Evolutionary conservation across 37 sponge, comb jelly and placozoan species (phyloP).

Genomic region (Tethya wilhelma): DNA sequence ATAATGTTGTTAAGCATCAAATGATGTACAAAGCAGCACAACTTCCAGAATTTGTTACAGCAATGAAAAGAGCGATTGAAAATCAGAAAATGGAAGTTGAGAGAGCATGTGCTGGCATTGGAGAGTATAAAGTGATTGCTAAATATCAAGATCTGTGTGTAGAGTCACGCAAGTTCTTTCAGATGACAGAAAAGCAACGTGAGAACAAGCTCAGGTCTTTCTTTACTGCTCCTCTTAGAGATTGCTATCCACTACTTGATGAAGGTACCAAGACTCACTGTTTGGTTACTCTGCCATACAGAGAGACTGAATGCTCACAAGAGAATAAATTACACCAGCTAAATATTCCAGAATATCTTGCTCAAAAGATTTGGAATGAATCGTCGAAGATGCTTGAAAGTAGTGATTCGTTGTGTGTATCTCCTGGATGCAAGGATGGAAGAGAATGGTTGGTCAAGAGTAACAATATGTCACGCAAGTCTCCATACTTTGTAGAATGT

Average conservation of each 20-base stretch:
- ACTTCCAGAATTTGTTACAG: background rate
- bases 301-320: no score
- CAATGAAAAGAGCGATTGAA: background rate
- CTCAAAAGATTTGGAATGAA: background rate
- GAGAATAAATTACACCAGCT: background rate
- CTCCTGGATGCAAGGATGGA: background rate
- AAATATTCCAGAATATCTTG: background rate
- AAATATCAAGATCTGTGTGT: background rate
- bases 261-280: no score
- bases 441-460: background rate
- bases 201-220: background rate
- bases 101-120: background rate
- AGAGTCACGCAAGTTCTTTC: background rate
- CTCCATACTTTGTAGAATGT: background rate
- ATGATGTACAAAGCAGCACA: background rate
- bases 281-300: no score
- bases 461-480: background rate
- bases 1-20: background rate
- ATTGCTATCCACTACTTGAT: no score
- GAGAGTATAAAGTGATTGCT: background rate
- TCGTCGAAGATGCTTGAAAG: background rate
- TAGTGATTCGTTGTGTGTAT: background rate
- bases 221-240: no score
- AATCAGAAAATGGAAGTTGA: background rate
- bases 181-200: background rate